These are phyloP conservation scores for Phodopus roborovskii DNA, from an alignment of 2,113 vertebrate species.

Conservation along the genomic window DNA sequence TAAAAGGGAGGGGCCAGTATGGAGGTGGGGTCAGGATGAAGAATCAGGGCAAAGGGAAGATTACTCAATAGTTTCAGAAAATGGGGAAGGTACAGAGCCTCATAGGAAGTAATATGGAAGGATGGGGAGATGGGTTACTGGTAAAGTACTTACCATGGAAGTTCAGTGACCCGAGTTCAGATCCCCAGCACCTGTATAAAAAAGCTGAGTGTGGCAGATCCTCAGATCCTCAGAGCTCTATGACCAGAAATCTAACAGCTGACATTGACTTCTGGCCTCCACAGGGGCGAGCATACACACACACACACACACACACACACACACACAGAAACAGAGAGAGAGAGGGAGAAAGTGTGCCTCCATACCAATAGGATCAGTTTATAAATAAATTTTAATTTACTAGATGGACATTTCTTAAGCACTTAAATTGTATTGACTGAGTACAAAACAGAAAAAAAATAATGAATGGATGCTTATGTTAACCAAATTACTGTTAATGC, in stretches of 20 bases:
- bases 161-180: neutral
- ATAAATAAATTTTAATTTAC: neutral
- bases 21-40: neutral
- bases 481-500: neutral
- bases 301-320: neutral
- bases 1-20: neutral
- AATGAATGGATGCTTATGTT: neutral
- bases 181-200: neutral
- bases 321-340: neutral
- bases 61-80: neutral
- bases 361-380: neutral
- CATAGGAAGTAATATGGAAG: neutral
- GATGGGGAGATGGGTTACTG: neutral
- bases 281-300: neutral
- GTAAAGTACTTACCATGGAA: neutral
- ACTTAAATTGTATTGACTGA: neutral
- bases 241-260: neutral
- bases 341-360: neutral
- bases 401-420: neutral
- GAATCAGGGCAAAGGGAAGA: neutral
- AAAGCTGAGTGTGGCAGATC: neutral
- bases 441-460: conserved; percentile 18
- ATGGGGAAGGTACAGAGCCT: neutral
- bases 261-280: neutral
- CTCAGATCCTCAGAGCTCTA: neutral